These are phyloP conservation scores for Biston stratarius DNA, from an alignment of 2,888 invertebrate genomes.

Conservation along the genomic window DNA sequence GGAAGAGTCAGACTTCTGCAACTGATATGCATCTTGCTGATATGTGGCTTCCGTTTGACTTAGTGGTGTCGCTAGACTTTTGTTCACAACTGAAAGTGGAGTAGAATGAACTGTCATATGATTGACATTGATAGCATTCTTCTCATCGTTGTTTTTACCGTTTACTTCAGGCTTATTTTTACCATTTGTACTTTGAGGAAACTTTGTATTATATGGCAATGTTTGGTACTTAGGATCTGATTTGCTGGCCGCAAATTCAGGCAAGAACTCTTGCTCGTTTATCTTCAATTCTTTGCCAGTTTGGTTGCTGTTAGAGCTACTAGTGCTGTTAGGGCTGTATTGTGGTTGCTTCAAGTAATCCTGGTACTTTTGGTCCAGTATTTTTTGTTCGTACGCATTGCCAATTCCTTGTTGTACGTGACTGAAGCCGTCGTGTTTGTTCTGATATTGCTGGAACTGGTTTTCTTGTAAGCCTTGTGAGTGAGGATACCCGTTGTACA, in stretches of 20 bases:
- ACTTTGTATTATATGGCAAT: constrained; percentile 95
- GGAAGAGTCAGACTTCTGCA: constrained; percentile 84
- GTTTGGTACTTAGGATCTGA: constrained; percentile 97
- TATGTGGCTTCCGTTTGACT: constrained; percentile 86
- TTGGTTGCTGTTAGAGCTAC: constrained; percentile 82
- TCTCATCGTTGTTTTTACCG: constrained; percentile 74
- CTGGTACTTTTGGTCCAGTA: constrained; percentile 81
- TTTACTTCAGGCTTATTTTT: constrained; percentile 75
- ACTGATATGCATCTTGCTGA: constrained; percentile 84
- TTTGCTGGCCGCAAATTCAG: constrained; percentile 92
- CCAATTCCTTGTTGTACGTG: constrained; percentile 82
- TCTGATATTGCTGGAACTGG: constrained; percentile 77
- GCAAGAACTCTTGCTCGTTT: constrained; percentile 85
- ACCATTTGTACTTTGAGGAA: constrained; percentile 87
- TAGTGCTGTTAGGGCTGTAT: constrained; percentile 86
- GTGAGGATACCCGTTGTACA: constrained; percentile 78
- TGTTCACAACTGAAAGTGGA: constrained; percentile 85
- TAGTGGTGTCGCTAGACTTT: constrained; percentile 88
- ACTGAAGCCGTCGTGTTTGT: constrained; percentile 74
- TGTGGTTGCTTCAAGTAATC: constrained; percentile 83
- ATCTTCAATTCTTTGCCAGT: constrained; percentile 80
- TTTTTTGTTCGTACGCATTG: constrained; percentile 80
- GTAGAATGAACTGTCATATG: constrained; percentile 86
- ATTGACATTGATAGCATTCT: constrained; percentile 78
- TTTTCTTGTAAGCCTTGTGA: constrained; percentile 70